phyloP scores from a whole-genome alignment of 2,797 vertebrate species.

The Periparus ater region DNA sequence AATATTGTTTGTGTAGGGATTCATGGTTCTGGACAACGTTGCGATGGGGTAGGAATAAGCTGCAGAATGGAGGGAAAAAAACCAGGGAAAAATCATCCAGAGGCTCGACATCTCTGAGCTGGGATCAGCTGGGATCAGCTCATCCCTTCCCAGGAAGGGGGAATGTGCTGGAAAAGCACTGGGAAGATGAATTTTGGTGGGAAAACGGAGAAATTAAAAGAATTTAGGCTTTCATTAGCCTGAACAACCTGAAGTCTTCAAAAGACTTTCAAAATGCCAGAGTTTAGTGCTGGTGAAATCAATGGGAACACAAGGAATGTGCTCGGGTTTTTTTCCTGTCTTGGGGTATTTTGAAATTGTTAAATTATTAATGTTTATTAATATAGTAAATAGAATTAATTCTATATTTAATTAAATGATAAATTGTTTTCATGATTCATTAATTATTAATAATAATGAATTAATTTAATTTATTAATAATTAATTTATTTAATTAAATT shows the following conservation, averaged over 20 bases:
- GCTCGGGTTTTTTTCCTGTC: rapidly evolving
- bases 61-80: conserved; percentile 33
- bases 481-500: not conserved
- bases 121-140: too few relatives aligned
- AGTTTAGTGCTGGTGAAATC: not conserved
- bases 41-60: conserved; percentile 89
- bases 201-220: not conserved
- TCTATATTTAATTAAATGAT: too few relatives aligned
- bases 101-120: not conserved
- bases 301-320: not conserved
- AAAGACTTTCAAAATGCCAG: not conserved
- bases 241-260: not conserved
- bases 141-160: not conserved
- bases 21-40: conserved; percentile 89
- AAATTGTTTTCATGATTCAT: too few relatives aligned
- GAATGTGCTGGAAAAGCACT: not conserved
- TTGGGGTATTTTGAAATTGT: not conserved
- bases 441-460: too few relatives aligned
- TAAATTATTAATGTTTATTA: too few relatives aligned
- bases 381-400: too few relatives aligned
- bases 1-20: conserved; percentile 89
- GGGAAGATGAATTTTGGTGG: not conserved
- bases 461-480: too few relatives aligned
- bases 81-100: not conserved
- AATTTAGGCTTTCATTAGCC: not conserved